Evolutionary conservation across 2,888 invertebrate species (phyloP).

Genomic region (Trilocha varians): DNA sequence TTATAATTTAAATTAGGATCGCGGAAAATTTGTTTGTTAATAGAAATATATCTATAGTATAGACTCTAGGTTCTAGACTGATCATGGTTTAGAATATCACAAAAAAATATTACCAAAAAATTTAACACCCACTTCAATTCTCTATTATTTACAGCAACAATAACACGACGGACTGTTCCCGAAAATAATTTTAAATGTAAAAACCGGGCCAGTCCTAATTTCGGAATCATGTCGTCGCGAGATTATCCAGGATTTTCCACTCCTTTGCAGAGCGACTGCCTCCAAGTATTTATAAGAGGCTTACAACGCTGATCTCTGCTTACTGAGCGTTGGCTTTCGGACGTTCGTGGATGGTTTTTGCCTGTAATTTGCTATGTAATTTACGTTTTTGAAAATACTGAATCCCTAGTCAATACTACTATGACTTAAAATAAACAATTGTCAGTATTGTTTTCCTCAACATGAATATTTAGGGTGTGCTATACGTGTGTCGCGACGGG

Average conservation of each 20-base stretch:
- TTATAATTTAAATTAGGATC: too few relatives aligned
- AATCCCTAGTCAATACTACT: too few relatives aligned
- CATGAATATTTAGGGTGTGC: too few relatives aligned
- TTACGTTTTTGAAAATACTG: too few relatives aligned
- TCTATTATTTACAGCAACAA: neutral
- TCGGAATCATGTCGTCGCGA: constrained; percentile 50
- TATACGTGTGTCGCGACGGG: too few relatives aligned
- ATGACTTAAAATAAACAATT: too few relatives aligned
- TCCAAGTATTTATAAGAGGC: constrained; percentile 42
- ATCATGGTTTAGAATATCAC: too few relatives aligned
- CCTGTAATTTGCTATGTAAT: neutral
- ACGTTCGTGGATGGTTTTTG: constrained; percentile 2
- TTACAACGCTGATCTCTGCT: constrained; percentile 32
- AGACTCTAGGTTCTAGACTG: too few relatives aligned
- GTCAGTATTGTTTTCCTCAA: too few relatives aligned
- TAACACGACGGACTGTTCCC: neutral
- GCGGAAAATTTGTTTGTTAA: too few relatives aligned
- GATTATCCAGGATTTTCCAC: constrained; percentile 58
- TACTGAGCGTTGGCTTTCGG: constrained; percentile 6
- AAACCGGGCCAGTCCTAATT: constrained; percentile 46
- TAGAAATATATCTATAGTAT: too few relatives aligned
- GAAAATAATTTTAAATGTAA: constrained; percentile 43
- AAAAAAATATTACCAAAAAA: too few relatives aligned
- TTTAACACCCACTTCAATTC: neutral
- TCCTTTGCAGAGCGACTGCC: constrained; percentile 33